Base-by-base conservation (phyloP, 2,888 invertebrate genomes). In the Sminthurinus aureus region DNA sequence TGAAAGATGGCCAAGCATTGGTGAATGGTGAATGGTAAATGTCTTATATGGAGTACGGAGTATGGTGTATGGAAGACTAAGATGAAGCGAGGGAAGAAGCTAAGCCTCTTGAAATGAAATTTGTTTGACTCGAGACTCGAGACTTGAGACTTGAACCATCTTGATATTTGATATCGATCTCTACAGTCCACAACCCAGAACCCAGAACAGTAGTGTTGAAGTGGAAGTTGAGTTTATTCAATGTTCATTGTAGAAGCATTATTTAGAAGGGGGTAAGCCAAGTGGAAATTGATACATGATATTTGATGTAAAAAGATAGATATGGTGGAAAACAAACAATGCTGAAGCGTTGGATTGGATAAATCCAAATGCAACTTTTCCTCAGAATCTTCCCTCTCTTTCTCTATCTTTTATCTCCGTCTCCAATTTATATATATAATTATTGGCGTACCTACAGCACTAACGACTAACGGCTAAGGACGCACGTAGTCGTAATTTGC, bases 371-470 rank as follows among this genome's bases (percentile, higher is more conserved):
- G 9, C 69, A 24, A 22, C 4, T 0, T 66, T 79, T 50, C 24
- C 2, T 66, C 69, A 38, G 24, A 13, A 6, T 64, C 38, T 73
- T 24, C 1, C 20, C 69, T 69, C 3, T 20, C 22, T 69, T n/a
- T n/a, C n/a, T n/a, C n/a, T n/a, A n/a, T n/a, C n/a, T n/a, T n/a
- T n/a, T n/a, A n/a, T n/a, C n/a, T n/a, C n/a, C n/a, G n/a, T n/a
- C n/a, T n/a, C n/a, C 20, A 20, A 22, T 20, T 69, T 69, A 18
- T 50, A 69, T 69, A 79, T 67, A 79, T 50, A 79, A 80, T 84
- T 79, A 83, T 83, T 80, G 58, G 81, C 76, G 26, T 79, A 84
- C 84, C 82, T 83, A 84, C 82, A 84, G 83, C 79, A 78, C 83
- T 84, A 83, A 83, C 51, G 3, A 38, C 6, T 4, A 38, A 38